Evolutionary conservation across 2,888 invertebrate species (phyloP).

Genomic region (Drosophila kuntzei): DNA sequence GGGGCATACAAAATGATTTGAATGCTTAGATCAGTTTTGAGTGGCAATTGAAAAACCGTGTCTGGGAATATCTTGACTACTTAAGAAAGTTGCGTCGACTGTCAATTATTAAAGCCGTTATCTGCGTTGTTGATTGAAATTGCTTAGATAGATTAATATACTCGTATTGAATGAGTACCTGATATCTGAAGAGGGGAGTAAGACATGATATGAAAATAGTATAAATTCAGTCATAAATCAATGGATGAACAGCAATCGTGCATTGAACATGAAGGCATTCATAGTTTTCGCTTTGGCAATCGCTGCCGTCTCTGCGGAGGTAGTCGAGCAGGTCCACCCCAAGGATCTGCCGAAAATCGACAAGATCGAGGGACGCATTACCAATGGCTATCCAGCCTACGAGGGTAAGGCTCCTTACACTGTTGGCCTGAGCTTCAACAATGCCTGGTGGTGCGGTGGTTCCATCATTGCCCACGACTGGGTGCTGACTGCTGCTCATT

Average conservation of each 20-base stretch:
- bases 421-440: constrained; percentile 70
- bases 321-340: constrained; percentile 26
- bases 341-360: constrained; percentile 53
- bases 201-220: constrained; percentile 26
- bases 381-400: constrained; percentile 72
- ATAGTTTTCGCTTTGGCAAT: constrained; percentile 42
- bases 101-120: constrained; percentile 8
- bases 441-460: constrained; percentile 78
- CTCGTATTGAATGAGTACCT: constrained; percentile 7
- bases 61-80: background rate
- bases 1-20: background rate
- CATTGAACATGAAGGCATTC: constrained; percentile 14
- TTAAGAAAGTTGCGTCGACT: background rate
- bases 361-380: constrained; percentile 62
- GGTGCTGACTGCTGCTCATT: constrained; percentile 82
- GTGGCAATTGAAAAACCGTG: background rate
- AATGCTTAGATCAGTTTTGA: background rate
- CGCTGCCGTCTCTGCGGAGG: constrained; percentile 46
- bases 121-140: constrained; percentile 2
- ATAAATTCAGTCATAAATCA: constrained; percentile 26
- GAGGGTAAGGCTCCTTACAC: constrained; percentile 77
- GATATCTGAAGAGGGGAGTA: constrained; percentile 1
- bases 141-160: constrained; percentile 9
- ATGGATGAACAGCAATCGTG: constrained; percentile 28
- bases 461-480: constrained; percentile 72